Base-by-base conservation (phyloP, 2,113 vertebrate species). In the Orcinus orca region DNA sequence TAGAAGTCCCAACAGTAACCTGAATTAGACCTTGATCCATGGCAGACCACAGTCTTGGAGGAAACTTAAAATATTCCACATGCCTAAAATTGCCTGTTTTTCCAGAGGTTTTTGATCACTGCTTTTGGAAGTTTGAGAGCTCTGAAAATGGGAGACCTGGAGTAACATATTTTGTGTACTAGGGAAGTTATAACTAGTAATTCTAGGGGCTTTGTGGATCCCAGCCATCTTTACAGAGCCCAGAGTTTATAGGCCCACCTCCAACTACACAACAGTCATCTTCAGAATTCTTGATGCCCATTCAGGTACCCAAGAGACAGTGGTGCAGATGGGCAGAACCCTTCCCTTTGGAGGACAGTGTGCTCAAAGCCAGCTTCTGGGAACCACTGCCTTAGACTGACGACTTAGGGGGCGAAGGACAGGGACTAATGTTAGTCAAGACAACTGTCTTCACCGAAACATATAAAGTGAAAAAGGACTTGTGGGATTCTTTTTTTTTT, bases 1-100 rank as follows among this genome's bases (percentile, higher is more conserved):
- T 83, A 96, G 70, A 81, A 97, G n/a, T 53, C 26, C 50, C 31
- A 80, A 18, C n/a, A 31, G 65, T 63, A 95, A 76, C 70, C 87
- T 58, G 73, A 95, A 86, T 93, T 70, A 95, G 82, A 85, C 67
- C 73, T 77, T 77, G 79, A 80, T 93, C 81, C 25, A 6, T 36
- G 44, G 94, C 31, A 90, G 76, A 81, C 84, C 60, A 55, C 84
- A 92, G 26, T 82, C 65, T 95, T 92, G 3, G 36, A 87, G 53
- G 71, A 95, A 88, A 90, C 58, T 93, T 60, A 55, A 86, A 88
- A 85, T 76, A 50, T 50, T 26, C 29, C 83, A 38, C 60, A n/a
- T 80, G 47, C 50, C 44, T 58, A 5, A 60, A 92, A n/a, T 20
- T 41, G n/a, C 29, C 38, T 63, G 29, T 60, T 93, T 41, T 29